A percentile compares a stretch with the other conserved stretches of the same genome.
Evolutionary conservation across 2,113 vertebrate genomes (phyloP).

Genomic region (Chascanopsetta lugubris): DNA sequence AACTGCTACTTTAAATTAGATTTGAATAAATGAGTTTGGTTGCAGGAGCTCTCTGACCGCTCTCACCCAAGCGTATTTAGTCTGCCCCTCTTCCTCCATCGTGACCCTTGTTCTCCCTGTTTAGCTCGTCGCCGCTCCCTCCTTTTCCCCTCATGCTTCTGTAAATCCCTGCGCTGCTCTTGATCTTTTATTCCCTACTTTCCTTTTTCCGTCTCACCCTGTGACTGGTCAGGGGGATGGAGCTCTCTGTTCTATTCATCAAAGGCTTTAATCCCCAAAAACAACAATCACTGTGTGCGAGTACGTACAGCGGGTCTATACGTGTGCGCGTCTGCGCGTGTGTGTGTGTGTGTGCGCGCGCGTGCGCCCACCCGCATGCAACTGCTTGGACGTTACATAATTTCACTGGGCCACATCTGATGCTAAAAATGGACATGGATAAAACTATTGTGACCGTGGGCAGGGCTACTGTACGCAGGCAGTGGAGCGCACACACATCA

Average conservation of each 20-base stretch:
- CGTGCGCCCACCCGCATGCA: constrained; percentile 61
- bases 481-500: constrained; percentile 1
- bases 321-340: constrained; percentile 68
- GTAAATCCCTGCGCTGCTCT: constrained; percentile 31
- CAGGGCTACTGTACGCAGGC: constrained; percentile 53
- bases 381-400: constrained; percentile 69
- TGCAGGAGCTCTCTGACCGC: neutral
- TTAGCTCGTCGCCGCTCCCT: constrained; percentile 4
- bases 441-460: constrained; percentile 79
- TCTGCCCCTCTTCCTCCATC: constrained; percentile 2
- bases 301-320: constrained; percentile 38
- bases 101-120: constrained; percentile 4
- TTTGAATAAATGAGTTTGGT: constrained; percentile 8
- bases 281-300: constrained; percentile 56
- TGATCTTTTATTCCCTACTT: constrained; percentile 34
- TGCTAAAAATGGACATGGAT: constrained; percentile 78
- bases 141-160: constrained; percentile 18
- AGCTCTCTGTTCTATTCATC: constrained; percentile 61
- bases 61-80: constrained; percentile 4
- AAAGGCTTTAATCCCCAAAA: constrained; percentile 67
- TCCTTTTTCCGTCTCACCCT: constrained; percentile 37
- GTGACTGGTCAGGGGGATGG: constrained; percentile 62
- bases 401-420: constrained; percentile 78
- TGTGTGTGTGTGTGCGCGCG: constrained; percentile 69
- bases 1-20: no score